Percentiles rank a stretch among this genome's conserved stretches.
Conservation (phyloP, 1,140 invertebrate genomes). For the Drosophila punjabiensis region DNA sequence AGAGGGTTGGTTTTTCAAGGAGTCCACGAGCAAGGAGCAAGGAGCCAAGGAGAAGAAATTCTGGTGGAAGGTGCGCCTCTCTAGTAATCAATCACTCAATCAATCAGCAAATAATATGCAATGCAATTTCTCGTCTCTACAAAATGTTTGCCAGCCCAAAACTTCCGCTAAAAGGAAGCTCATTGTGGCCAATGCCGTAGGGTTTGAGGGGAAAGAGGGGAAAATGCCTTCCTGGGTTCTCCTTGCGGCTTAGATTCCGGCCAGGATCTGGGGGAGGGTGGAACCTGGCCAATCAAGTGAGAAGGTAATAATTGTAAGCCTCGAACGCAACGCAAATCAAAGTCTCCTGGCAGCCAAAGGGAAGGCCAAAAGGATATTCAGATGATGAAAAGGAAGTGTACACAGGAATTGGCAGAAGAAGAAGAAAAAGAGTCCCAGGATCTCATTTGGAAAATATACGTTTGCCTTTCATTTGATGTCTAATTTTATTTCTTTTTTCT, state of each 20-base stretch:
- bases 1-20: slow-evolving; percentile 1
- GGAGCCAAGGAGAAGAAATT: neutral
- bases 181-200: slow-evolving; percentile 18
- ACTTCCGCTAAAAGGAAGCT: slow-evolving; percentile 49
- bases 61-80: slow-evolving; percentile 2
- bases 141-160: slow-evolving; percentile 74
- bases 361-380: slow-evolving; percentile 36
- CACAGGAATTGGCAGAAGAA: neutral
- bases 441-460: slow-evolving; percentile 21
- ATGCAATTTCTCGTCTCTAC: slow-evolving; percentile 75
- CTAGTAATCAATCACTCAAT: slow-evolving; percentile 81
- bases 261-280: neutral
- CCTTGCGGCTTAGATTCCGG: slow-evolving; percentile 4
- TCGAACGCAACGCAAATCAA: slow-evolving; percentile 28
- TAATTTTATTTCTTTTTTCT: slow-evolving; percentile 18
- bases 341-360: slow-evolving; percentile 9
- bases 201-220: neutral
- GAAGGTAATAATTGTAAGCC: slow-evolving; percentile 53
- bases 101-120: slow-evolving; percentile 84
- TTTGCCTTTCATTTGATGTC: slow-evolving; percentile 37
- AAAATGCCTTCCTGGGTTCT: slow-evolving; percentile 6
- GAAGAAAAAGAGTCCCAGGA: neutral
- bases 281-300: slow-evolving; percentile 33
- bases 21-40: too few relatives aligned
- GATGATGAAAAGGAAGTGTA: slow-evolving; percentile 38